These are phyloP conservation scores for Hydractinia echinata DNA, from an alignment of 30 jellyfish, hydroid and myxozoan species.

Conservation along the genomic window DNA sequence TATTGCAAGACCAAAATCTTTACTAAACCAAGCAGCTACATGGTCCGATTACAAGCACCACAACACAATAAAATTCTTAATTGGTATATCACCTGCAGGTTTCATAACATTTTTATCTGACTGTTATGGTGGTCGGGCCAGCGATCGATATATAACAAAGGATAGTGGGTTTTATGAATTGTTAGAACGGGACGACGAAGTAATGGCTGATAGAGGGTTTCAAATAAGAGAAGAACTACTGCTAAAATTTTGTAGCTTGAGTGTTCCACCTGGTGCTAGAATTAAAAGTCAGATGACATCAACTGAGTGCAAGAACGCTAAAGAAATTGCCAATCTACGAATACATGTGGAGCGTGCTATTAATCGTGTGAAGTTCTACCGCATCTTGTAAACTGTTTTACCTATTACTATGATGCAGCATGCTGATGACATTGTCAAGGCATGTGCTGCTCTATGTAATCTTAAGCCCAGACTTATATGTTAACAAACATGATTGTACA, in stretches of 20 bases:
- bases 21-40: slow-evolving; percentile 50
- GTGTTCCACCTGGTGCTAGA: slow-evolving; percentile 80
- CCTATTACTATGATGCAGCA: slow-evolving; percentile 51
- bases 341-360: slow-evolving; percentile 69
- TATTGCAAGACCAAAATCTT: slow-evolving; percentile 58
- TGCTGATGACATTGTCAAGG: slow-evolving; percentile 49
- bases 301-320: slow-evolving; percentile 46
- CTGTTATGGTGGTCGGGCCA: slow-evolving; percentile 48
- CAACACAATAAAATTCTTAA: slow-evolving; percentile 38
- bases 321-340: slow-evolving; percentile 52
- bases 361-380: slow-evolving; percentile 44
- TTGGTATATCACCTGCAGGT: slow-evolving; percentile 64
- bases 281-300: slow-evolving; percentile 55
- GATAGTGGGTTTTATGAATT: slow-evolving; percentile 47
- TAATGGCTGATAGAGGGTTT: slow-evolving; percentile 69
- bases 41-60: slow-evolving; percentile 68
- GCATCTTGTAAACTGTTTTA: slow-evolving; percentile 39
- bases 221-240: slow-evolving; percentile 45
- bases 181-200: slow-evolving; percentile 48
- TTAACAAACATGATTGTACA: too few species aligned
- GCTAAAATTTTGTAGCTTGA: slow-evolving; percentile 30
- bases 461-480: too few species aligned
- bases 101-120: slow-evolving; percentile 34
- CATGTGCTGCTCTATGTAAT: slow-evolving; percentile 37
- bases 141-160: slow-evolving; percentile 41